phyloP scores from a whole-genome alignment of 2,888 invertebrate species.

The Drosophila recens region DNA sequence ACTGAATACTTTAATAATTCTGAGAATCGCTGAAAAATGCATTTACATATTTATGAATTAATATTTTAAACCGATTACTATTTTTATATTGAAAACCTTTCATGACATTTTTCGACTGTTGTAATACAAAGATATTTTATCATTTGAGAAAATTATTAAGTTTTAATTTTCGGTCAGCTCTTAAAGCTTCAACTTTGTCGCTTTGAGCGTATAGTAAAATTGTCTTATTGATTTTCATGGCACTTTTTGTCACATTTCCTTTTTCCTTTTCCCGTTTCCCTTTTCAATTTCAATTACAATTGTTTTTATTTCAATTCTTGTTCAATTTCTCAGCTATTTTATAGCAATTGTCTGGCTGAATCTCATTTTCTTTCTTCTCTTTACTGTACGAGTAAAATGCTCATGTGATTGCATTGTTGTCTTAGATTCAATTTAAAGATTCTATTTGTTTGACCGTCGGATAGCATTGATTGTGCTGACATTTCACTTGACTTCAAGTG shows the following conservation, averaged over 20 bases:
- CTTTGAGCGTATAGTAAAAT: conserved; percentile 8
- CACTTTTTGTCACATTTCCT: conserved; percentile 18
- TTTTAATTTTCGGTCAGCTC: not conserved
- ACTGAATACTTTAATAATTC: not conserved
- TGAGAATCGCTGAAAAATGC: not conserved
- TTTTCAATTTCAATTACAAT: conserved; percentile 69
- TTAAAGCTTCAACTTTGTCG: conserved; percentile 3
- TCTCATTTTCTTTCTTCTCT: conserved; percentile 20
- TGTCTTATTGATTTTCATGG: conserved; percentile 19
- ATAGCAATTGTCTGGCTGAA: conserved; percentile 58
- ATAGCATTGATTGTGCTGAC: conserved; percentile 23
- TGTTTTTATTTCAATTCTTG: conserved; percentile 60
- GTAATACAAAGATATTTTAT: too few species aligned
- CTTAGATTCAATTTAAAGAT: conserved; percentile 46
- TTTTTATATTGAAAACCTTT: too few species aligned
- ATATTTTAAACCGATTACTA: not conserved
- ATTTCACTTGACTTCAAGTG: conserved; percentile 12
- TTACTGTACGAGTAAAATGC: conserved; percentile 42
- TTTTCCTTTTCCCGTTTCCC: conserved; percentile 31
- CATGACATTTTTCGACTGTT: not conserved
- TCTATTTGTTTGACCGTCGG: conserved; percentile 17
- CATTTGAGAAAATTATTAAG: not conserved
- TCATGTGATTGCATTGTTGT: conserved; percentile 64
- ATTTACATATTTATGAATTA: not conserved
- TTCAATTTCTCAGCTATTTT: conserved; percentile 65